Evolutionary conservation across 2,797 vertebrate genomes (phyloP).

Genomic region (Lithobates sylvaticus): DNA sequence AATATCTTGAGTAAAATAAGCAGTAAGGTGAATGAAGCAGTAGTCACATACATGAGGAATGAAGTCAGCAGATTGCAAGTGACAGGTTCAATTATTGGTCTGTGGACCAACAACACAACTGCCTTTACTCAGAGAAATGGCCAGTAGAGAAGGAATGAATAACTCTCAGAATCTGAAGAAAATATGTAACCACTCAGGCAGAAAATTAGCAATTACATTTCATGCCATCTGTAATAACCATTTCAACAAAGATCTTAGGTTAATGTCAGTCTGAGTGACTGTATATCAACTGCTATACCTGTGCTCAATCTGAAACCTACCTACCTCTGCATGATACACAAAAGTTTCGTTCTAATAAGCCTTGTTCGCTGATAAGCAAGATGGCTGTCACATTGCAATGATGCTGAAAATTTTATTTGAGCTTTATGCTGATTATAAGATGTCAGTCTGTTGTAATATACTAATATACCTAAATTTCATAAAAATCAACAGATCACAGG

Average conservation of each 20-base stretch:
- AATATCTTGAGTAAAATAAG: slow-evolving; percentile 72
- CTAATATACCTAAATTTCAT: background rate
- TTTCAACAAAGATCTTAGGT: slow-evolving; percentile 94
- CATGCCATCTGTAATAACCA: slow-evolving; percentile 96
- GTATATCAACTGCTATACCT: slow-evolving; percentile 89
- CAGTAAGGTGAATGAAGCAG: slow-evolving; percentile 69
- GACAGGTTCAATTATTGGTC: slow-evolving; percentile 81
- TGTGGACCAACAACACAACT: slow-evolving; percentile 77
- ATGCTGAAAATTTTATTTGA: slow-evolving; percentile 86
- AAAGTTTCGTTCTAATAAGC: slow-evolving; percentile 77
- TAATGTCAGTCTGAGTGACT: slow-evolving; percentile 88
- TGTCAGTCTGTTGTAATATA: background rate
- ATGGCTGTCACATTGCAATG: slow-evolving; percentile 83
- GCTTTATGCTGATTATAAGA: slow-evolving; percentile 15
- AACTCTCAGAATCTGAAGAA: slow-evolving; percentile 83
- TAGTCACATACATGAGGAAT: slow-evolving; percentile 79
- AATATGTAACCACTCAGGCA: slow-evolving; percentile 92
- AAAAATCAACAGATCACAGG: background rate
- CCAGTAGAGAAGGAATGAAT: slow-evolving; percentile 81
- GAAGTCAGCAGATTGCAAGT: slow-evolving; percentile 81
- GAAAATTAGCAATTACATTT: slow-evolving; percentile 99
- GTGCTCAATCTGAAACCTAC: slow-evolving; percentile 83
- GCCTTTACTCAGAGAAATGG: slow-evolving; percentile 81
- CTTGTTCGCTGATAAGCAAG: slow-evolving; percentile 84
- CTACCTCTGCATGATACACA: slow-evolving; percentile 77